Evolutionary conservation across 1,140 invertebrate species (phyloP).

Genomic region (Sinella curviseta): DNA sequence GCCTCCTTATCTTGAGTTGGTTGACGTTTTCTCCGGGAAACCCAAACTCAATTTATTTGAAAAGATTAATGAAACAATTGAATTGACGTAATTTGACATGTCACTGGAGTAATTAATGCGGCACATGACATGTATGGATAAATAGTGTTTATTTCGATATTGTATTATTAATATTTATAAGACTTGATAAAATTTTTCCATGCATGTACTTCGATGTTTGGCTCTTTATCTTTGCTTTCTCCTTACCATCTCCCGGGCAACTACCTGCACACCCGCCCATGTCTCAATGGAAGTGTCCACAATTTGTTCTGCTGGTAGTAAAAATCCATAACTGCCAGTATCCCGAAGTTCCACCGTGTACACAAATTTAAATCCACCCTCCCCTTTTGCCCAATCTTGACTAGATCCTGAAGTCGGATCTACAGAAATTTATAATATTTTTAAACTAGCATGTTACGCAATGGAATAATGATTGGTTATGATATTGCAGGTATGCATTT

Average conservation of each 20-base stretch:
- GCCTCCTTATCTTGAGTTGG: no score
- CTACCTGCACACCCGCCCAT: not conserved
- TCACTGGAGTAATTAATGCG: no score
- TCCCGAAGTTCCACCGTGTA: constrained; percentile 61
- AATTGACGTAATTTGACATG: no score
- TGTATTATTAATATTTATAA: no score
- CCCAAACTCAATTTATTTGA: no score
- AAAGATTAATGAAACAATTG: no score
- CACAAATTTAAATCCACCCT: constrained; percentile 62
- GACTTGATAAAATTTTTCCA: no score
- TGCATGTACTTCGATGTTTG: no score
- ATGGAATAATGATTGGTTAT: not conserved
- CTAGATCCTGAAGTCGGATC: constrained; percentile 12
- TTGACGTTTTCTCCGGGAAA: no score
- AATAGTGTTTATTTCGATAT: no score
- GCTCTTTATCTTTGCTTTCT: no score
- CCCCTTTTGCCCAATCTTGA: constrained; percentile 30
- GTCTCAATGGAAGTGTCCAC: constrained; percentile 57
- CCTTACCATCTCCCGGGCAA: not conserved
- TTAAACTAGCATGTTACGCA: not conserved
- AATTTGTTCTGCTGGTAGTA: constrained; percentile 61
- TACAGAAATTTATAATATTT: not conserved
- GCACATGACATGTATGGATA: no score
- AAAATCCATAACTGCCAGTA: constrained; percentile 60
- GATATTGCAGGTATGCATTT: not conserved